phyloP scores from a whole-genome alignment of 64 coral and sea anemone genomes.

The Actinia tenebrosa region DNA sequence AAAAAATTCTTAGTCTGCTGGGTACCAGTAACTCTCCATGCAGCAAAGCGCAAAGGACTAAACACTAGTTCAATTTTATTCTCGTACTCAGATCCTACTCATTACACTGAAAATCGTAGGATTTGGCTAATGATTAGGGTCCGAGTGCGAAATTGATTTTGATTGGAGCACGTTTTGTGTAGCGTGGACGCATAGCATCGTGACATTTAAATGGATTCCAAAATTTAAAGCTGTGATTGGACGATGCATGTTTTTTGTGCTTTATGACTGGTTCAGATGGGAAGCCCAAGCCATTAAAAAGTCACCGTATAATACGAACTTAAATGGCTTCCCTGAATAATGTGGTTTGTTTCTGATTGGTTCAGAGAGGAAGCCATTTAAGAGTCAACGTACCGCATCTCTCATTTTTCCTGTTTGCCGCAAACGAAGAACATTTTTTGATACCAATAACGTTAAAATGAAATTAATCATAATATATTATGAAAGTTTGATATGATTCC shows the following conservation, averaged over 20 bases:
- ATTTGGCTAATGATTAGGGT: no score
- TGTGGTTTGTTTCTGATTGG: not conserved
- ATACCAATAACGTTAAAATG: not conserved
- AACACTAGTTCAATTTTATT: not conserved
- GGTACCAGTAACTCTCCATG: not conserved
- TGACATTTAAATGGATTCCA: not conserved
- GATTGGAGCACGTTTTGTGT: not conserved
- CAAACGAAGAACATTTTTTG: not conserved
- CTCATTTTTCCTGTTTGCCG: not conserved
- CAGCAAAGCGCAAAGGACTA: not conserved
- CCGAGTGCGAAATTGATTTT: not conserved
- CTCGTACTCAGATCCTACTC: no score
- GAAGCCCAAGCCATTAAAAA: no score
- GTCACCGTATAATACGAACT: not conserved
- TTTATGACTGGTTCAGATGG: not conserved
- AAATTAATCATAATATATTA: not conserved
- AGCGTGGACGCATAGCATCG: not conserved
- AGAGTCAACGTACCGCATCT: not conserved
- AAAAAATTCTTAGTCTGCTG: not conserved
- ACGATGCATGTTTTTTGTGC: not conserved
- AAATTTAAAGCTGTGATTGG: not conserved
- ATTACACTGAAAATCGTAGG: no score
- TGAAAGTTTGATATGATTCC: not conserved
- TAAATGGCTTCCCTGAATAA: not conserved
- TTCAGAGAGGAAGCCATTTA: slow-evolving; percentile 7